Evolutionary conservation across 2,888 invertebrate species (phyloP).

Genomic region (Erannis defoliaria): DNA sequence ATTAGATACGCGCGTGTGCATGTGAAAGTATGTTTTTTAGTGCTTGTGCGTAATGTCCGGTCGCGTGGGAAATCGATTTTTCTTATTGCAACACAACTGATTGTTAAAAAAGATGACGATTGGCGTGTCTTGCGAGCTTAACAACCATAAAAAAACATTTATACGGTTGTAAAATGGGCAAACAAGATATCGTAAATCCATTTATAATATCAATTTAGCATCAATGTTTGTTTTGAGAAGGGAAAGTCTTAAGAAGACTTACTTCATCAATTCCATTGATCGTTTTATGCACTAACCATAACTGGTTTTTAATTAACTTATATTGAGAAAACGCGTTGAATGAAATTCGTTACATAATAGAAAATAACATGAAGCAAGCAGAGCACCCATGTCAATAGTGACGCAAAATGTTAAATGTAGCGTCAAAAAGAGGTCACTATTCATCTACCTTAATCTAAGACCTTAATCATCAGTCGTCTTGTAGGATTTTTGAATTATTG

Average conservation of each 20-base stretch:
- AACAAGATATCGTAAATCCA: not conserved
- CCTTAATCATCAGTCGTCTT: no score
- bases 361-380: slow-evolving; percentile 2
- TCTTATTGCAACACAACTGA: slow-evolving; percentile 39
- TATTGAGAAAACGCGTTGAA: not conserved
- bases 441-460: not conserved
- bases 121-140: not conserved
- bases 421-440: not conserved
- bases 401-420: slow-evolving; percentile 2
- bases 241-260: not conserved
- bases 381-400: not conserved
- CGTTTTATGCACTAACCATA: not conserved
- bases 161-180: not conserved
- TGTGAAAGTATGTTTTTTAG: slow-evolving; percentile 57
- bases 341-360: slow-evolving; percentile 3
- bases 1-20: slow-evolving; percentile 54
- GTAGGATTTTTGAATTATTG: no score
- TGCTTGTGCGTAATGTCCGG: slow-evolving; percentile 64
- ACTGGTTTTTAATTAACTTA: slow-evolving; percentile 3
- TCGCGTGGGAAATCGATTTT: slow-evolving; percentile 61
- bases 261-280: not conserved
- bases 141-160: slow-evolving; percentile 2
- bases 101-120: slow-evolving; percentile 7
- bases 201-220: not conserved
- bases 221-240: not conserved